Evolutionary conservation across 2,888 invertebrate genomes (phyloP), one percentile per base, ranked within the genome.

Genomic region (Odontocolon sp.): DNA sequence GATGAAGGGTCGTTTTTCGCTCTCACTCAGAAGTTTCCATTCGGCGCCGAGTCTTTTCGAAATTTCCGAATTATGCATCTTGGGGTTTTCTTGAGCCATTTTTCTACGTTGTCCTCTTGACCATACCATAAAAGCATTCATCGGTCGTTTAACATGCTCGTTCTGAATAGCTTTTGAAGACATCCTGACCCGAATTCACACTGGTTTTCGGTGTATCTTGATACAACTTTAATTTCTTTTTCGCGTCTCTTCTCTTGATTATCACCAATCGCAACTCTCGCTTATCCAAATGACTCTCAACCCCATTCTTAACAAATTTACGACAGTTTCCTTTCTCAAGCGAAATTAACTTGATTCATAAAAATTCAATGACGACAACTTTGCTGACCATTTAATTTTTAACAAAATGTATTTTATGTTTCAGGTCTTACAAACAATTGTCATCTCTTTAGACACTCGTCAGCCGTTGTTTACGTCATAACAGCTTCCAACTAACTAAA

Each of bases 41-140:
- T 97, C 97, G 0, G 96, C 96, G 0, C 95, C 95, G 33, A 97
- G 92, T 79, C 97, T 91, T 90, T 97, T 97, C 69, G 95, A 96
- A 82, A 97, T 97, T 91, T 97, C 97, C 0, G 96, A 96, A 89
- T 97, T 97, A 91, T 97, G 97, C 97, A 97, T 97, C 91, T 97
- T 97, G 0, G 97, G 97, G 89, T 97, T 97, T 85, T 97, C 97
- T 88, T 97, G 97, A 0, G 97, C 97, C 95, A 97, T 97, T 91
- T 97, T 97, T 81, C 97, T 92, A 73, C 97, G 91, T 90, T 97
- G 97, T 3, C 96, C 96, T 31, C 97, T 91, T 1, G 96, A 96
- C 97, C 97, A 97, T 80, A 97, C 97, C 97, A 97, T 97, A 90
- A 97, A 97, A 2, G 97, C 97, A 90, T 97, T 97, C 97, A 97